phyloP scores from a whole-genome alignment of 2,888 invertebrate species.

The Nineta flava region DNA sequence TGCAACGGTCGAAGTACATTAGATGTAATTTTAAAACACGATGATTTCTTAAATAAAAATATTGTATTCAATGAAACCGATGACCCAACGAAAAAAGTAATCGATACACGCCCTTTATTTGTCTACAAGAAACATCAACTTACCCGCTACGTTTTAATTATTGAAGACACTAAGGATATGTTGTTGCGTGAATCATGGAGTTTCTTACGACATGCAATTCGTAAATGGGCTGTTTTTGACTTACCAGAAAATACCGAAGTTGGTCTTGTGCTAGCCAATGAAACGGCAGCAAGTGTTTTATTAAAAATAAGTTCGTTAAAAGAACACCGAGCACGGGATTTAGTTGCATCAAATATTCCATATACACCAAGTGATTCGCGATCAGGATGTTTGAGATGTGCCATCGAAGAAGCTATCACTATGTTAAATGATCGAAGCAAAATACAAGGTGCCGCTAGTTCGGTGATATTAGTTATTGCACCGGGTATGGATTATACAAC shows the following conservation, averaged over 20 bases:
- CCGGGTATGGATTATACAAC: slow-evolving; percentile 32
- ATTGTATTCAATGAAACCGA: neutral
- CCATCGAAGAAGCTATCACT: slow-evolving; percentile 25
- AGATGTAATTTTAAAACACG: slow-evolving; percentile 37
- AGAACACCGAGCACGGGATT: slow-evolving; percentile 23
- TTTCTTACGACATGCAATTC: slow-evolving; percentile 36
- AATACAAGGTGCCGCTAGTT: slow-evolving; percentile 31
- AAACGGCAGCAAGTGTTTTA: slow-evolving; percentile 23
- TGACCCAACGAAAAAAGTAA: slow-evolving; percentile 13
- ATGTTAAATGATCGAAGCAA: slow-evolving; percentile 30
- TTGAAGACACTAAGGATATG: slow-evolving; percentile 42
- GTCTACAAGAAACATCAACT: slow-evolving; percentile 32
- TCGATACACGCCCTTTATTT: slow-evolving; percentile 31
- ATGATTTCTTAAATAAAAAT: slow-evolving; percentile 29
- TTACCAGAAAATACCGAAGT: slow-evolving; percentile 34
- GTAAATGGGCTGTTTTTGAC: slow-evolving; percentile 40
- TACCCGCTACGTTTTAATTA: slow-evolving; percentile 37
- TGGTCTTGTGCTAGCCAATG: slow-evolving; percentile 32
- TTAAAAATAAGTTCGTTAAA: slow-evolving; percentile 24
- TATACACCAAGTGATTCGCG: slow-evolving; percentile 33
- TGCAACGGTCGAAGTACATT: slow-evolving; percentile 41
- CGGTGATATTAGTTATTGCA: slow-evolving; percentile 36
- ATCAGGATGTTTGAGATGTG: slow-evolving; percentile 32
- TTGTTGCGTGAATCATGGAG: slow-evolving; percentile 40
- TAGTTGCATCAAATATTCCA: slow-evolving; percentile 31